Conservation (phyloP, 2,797 vertebrate genomes). For the Pterois miles region DNA sequence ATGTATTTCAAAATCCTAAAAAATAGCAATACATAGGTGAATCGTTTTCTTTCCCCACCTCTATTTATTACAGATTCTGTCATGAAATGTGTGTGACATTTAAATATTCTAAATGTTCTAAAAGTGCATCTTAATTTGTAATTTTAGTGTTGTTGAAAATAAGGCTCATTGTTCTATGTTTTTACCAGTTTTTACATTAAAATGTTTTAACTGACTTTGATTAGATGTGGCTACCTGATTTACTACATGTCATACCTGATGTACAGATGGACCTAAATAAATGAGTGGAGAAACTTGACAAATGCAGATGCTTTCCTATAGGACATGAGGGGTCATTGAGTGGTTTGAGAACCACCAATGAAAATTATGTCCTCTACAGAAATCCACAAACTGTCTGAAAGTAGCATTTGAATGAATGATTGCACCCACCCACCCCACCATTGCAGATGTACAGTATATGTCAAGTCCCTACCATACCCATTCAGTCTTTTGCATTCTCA, state of each 20-base stretch:
- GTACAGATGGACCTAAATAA: background rate
- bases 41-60: no score
- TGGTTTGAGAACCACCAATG: no score
- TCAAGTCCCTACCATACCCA: background rate
- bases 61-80: background rate
- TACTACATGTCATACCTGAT: background rate
- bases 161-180: background rate
- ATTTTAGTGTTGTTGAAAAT: background rate
- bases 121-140: background rate
- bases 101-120: background rate
- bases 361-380: background rate
- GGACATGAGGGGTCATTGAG: background rate
- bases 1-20: no score
- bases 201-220: background rate
- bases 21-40: no score
- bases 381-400: background rate
- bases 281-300: background rate
- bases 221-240: background rate
- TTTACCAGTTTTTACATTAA: background rate
- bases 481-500: slow-evolving; percentile 32
- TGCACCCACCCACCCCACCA: slow-evolving; percentile 2
- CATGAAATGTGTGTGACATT: background rate
- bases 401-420: background rate
- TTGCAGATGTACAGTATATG: slow-evolving; percentile 7
- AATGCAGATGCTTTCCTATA: background rate